Conservation (phyloP, 2,113 vertebrate species). For the Beaufortia kweichowensis region DNA sequence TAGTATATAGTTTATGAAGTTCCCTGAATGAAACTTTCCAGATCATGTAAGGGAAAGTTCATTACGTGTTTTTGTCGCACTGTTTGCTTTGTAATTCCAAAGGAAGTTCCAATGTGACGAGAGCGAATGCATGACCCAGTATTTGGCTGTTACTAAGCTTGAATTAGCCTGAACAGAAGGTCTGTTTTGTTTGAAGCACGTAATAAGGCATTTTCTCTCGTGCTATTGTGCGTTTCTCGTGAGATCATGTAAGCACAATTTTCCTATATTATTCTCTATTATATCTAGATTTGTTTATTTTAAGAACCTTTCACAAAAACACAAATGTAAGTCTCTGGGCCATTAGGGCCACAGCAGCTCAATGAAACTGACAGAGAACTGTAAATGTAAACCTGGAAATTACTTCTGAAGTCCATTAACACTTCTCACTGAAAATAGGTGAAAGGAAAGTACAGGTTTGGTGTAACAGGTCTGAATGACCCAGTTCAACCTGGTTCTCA, state of each 20-base stretch:
- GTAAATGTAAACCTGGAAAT: slow-evolving; percentile 8
- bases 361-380: background rate
- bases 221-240: background rate
- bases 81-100: background rate
- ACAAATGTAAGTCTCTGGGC: background rate
- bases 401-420: background rate
- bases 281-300: background rate
- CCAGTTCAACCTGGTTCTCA: slow-evolving; percentile 1
- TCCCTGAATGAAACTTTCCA: background rate
- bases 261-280: background rate
- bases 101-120: background rate
- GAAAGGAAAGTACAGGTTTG: slow-evolving; percentile 5
- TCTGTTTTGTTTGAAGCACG: background rate
- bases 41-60: background rate
- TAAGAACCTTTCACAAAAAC: background rate
- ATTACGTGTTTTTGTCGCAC: background rate
- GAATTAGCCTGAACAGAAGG: background rate
- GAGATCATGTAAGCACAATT: background rate
- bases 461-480: slow-evolving; percentile 24
- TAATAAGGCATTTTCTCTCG: background rate
- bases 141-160: too few species aligned
- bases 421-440: background rate
- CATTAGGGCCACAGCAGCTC: background rate
- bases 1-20: background rate
- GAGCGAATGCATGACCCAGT: background rate